Evolutionary conservation across 2,797 vertebrate species (phyloP).

Genomic region (Danio tinwini): DNA sequence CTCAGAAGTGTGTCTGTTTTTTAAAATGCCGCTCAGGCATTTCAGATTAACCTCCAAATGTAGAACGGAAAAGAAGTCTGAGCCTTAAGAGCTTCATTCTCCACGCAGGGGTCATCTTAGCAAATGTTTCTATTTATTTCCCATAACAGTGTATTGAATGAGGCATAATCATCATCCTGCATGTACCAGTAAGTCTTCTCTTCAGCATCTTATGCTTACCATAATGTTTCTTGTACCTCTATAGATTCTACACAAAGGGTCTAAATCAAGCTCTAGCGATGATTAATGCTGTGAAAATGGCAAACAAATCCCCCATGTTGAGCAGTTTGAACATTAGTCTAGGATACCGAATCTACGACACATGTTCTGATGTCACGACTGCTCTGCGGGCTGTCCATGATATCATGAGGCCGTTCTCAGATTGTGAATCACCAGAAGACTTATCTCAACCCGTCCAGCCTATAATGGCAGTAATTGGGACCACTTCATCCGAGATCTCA

Average conservation of each 20-base stretch:
- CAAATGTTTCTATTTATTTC: neutral
- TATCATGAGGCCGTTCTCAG: slow-evolving; percentile 70
- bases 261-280: slow-evolving; percentile 81
- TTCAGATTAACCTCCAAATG: no score
- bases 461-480: slow-evolving; percentile 80
- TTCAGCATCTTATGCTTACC: neutral
- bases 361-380: slow-evolving; percentile 84
- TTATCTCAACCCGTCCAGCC: slow-evolving; percentile 70
- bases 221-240: neutral
- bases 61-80: no score
- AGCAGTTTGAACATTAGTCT: slow-evolving; percentile 75
- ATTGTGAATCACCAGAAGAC: slow-evolving; percentile 62
- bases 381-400: slow-evolving; percentile 78
- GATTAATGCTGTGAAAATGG: slow-evolving; percentile 84
- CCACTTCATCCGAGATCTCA: slow-evolving; percentile 81
- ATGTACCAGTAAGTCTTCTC: neutral
- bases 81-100: neutral
- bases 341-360: slow-evolving; percentile 86
- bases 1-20: no score
- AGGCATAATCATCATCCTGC: neutral
- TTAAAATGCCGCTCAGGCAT: no score
- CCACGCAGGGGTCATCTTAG: neutral
- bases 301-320: slow-evolving; percentile 83
- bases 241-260: slow-evolving; percentile 77
- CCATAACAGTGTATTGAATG: neutral